Percentiles rank a stretch among this genome's conserved stretches.
These are phyloP conservation scores for Gorsachius magnificus DNA, from an alignment of 2,797 vertebrate genomes.

Conservation along the genomic window DNA sequence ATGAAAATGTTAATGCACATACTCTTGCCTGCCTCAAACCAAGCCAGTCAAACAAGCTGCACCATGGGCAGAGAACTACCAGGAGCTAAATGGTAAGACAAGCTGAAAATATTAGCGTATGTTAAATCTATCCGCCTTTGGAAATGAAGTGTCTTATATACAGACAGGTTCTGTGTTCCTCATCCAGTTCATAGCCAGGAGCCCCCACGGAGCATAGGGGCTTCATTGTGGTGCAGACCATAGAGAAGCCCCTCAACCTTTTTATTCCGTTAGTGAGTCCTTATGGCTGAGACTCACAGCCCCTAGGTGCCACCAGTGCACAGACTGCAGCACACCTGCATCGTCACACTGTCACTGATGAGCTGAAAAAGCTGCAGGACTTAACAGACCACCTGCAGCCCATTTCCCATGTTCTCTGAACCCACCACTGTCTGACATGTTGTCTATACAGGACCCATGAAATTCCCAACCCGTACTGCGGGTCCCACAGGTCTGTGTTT, in stretches of 20 bases:
- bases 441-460: background rate
- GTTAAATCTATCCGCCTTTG: background rate
- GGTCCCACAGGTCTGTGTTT: background rate
- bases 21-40: background rate
- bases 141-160: background rate
- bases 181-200: background rate
- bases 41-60: background rate
- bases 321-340: background rate
- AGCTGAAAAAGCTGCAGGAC: background rate
- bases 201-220: background rate
- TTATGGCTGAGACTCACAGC: background rate
- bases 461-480: background rate
- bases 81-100: background rate
- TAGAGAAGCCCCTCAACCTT: background rate
- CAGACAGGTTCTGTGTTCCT: background rate
- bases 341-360: background rate
- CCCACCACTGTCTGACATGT: background rate
- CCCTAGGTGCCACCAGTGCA: background rate
- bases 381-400: background rate
- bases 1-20: background rate
- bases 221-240: background rate
- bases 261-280: background rate
- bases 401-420: background rate
- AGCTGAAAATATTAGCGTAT: background rate
- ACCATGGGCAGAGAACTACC: background rate